Conservation (phyloP, 2,113 vertebrate genomes). For the Mus pahari region DNA sequence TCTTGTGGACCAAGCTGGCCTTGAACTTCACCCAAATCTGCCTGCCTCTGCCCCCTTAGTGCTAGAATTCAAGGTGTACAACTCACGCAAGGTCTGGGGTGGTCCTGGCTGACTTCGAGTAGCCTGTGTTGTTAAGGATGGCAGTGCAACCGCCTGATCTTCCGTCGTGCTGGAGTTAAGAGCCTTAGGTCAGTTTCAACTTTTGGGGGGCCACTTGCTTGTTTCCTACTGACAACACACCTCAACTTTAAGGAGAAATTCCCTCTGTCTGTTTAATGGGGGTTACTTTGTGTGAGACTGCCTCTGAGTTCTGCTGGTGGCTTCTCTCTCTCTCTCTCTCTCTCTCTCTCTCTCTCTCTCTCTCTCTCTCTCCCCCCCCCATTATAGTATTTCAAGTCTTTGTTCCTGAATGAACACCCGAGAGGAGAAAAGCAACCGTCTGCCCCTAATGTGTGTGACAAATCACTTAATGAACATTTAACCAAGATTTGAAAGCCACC, state of each 20-base stretch:
- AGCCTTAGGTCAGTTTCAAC: background rate
- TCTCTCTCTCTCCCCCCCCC: too few species aligned
- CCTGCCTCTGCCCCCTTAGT: background rate
- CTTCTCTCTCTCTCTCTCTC: background rate
- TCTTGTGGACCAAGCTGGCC: background rate
- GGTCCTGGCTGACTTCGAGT: background rate
- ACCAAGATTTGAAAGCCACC: constrained; percentile 54
- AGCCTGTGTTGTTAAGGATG: background rate
- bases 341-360: too few species aligned
- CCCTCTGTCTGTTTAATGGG: background rate
- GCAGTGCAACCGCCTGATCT: too few species aligned
- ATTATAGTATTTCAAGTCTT: constrained; percentile 24
- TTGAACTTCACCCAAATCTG: background rate
- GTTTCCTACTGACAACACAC: too few species aligned
- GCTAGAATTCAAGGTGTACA: background rate
- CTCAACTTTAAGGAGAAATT: background rate
- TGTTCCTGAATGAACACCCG: constrained; percentile 45
- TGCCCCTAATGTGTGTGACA: constrained; percentile 65
- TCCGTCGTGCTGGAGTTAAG: background rate
- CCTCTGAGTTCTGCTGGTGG: fast-evolving
- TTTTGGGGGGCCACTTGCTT: background rate
- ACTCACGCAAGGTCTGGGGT: background rate
- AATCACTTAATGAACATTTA: constrained; percentile 75
- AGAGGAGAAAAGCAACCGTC: constrained; percentile 18
- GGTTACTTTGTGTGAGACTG: background rate